Percentiles rank a stretch among this genome's conserved stretches.
Evolutionary conservation across 2,797 vertebrate genomes (phyloP).

Genomic region (Dendrocincla fuliginosa): DNA sequence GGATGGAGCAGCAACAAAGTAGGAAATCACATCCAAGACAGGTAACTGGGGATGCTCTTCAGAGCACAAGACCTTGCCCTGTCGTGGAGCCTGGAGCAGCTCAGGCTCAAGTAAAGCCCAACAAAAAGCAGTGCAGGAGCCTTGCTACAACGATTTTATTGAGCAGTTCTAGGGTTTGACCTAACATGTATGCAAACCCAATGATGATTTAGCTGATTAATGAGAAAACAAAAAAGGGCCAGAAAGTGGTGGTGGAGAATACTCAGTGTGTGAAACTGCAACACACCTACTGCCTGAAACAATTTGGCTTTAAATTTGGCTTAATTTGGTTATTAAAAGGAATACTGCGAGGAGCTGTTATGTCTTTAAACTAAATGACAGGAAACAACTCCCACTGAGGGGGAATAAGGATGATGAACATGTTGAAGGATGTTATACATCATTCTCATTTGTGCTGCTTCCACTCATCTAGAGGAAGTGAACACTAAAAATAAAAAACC

Average conservation of each 20-base stretch:
- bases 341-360: not conserved
- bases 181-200: not conserved
- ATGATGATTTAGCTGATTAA: not conserved
- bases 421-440: not conserved
- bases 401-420: not conserved
- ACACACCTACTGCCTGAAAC: not conserved
- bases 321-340: not conserved
- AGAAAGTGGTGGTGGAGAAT: not conserved
- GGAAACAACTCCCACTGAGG: not conserved
- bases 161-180: not conserved
- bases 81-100: not conserved
- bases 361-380: not conserved
- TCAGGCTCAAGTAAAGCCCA: not conserved
- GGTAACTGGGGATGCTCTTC: not conserved
- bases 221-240: not conserved
- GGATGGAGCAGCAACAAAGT: rapidly evolving
- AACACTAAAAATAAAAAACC: not conserved
- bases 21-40: not conserved
- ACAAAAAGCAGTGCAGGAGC: not conserved
- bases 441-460: not conserved
- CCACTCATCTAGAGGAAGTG: not conserved
- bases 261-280: not conserved
- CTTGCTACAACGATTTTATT: not conserved
- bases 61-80: rapidly evolving
- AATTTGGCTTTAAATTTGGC: not conserved